Conservation (phyloP, 2,113 vertebrate species). For the Semicossyphus pulcher region DNA sequence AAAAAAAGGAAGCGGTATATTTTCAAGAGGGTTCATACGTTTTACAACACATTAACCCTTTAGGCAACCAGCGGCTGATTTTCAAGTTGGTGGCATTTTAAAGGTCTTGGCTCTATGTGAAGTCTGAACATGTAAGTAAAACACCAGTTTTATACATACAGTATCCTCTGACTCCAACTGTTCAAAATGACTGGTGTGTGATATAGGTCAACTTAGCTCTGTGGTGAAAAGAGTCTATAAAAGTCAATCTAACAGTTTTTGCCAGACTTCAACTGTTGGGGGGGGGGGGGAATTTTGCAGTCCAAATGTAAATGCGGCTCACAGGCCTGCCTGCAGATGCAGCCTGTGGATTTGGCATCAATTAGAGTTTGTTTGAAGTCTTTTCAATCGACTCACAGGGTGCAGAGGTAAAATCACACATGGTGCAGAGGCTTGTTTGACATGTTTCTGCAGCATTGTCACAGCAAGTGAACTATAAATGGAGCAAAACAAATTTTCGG, state of each 20-base stretch:
- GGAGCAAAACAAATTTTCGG: slow-evolving; percentile 6
- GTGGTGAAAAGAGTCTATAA: slow-evolving; percentile 51
- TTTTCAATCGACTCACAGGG: slow-evolving; percentile 58
- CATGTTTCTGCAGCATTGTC: slow-evolving; percentile 51
- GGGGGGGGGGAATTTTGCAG: slow-evolving; percentile 49
- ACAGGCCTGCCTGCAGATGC: slow-evolving; percentile 58
- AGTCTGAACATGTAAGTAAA: slow-evolving; percentile 4
- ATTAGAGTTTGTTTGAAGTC: slow-evolving; percentile 63
- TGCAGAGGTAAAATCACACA: slow-evolving; percentile 43
- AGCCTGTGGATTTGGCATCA: slow-evolving; percentile 66
- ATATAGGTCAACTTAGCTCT: slow-evolving; percentile 55
- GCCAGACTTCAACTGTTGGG: slow-evolving; percentile 44
- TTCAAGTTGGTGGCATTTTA: too few relatives aligned
- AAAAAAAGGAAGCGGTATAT: too few relatives aligned
- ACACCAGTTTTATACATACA: slow-evolving; percentile 1
- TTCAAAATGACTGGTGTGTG: slow-evolving; percentile 54
- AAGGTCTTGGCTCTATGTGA: not conserved
- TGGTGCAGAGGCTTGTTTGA: slow-evolving; percentile 41
- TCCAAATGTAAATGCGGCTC: slow-evolving; percentile 59
- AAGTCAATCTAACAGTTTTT: slow-evolving; percentile 66
- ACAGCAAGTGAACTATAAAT: slow-evolving; percentile 40
- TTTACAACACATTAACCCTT: too few relatives aligned
- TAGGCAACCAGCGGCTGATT: too few relatives aligned
- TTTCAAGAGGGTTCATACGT: too few relatives aligned
- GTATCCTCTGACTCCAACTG: slow-evolving; percentile 36